phyloP scores from a whole-genome alignment of 1,140 invertebrate genomes.

The Lordiphosa mommai region DNA sequence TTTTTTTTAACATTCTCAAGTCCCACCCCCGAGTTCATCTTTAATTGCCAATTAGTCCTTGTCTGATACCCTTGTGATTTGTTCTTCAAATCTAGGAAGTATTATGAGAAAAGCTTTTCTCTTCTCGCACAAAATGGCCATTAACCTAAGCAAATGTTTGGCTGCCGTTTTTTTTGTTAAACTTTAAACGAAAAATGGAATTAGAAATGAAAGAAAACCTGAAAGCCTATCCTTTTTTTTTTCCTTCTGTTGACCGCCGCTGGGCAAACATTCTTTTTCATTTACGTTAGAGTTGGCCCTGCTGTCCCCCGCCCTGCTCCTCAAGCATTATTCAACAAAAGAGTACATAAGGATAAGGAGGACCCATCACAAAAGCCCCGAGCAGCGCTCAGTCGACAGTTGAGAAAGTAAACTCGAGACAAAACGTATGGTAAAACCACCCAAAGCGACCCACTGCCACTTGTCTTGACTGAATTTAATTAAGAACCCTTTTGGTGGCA shows the following conservation, averaged over 20 bases:
- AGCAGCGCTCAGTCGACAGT: conserved; percentile 7
- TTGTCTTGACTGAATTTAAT: conserved; percentile 65
- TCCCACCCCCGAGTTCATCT: conserved; percentile 42
- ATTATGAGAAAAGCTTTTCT: conserved; percentile 46
- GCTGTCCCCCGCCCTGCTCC: conserved; percentile 30
- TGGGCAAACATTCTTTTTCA: conserved; percentile 61
- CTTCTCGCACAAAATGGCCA: not conserved
- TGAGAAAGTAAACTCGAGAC: conserved; percentile 28
- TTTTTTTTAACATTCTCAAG: no score
- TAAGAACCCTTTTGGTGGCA: conserved; percentile 60
- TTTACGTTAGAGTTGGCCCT: conserved; percentile 42
- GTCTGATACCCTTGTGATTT: conserved; percentile 67
- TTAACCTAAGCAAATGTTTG: conserved; percentile 67
- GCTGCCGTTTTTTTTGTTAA: not conserved
- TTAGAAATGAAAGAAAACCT: conserved; percentile 41
- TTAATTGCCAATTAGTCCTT: conserved; percentile 66
- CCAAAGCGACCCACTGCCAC: conserved; percentile 23
- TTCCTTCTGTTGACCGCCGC: conserved; percentile 63
- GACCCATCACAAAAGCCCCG: conserved; percentile 45
- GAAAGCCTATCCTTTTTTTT: conserved; percentile 14
- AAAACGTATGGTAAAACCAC: no score
- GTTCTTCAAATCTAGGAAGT: conserved; percentile 41
- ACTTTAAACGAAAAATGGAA: conserved; percentile 8
- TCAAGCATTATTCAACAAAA: conserved; percentile 3
- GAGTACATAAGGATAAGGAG: conserved; percentile 14